Base-by-base conservation (phyloP, 2,888 invertebrate genomes). In the Odontothrips loti region DNA sequence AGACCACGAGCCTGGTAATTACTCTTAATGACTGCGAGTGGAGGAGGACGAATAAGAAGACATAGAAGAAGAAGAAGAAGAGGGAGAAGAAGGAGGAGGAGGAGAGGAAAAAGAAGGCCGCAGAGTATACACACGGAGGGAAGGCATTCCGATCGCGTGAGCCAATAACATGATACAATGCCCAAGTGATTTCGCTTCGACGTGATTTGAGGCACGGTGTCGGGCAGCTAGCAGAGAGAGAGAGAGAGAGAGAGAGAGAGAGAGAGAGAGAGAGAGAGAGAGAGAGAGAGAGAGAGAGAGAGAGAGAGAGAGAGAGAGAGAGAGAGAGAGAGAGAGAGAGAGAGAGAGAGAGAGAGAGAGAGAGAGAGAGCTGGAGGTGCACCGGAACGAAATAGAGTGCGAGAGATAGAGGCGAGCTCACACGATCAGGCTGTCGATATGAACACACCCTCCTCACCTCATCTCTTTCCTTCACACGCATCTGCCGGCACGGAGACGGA, bases 141-240 rank as follows among this genome's bases (percentile, higher is more conserved):
- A 58, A 51, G 58, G 20, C 17, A 20, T 4, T 20, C n/a, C 2
- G 68, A 11, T 75, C 68, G 68, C 68, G 68, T 75, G 68, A 75
- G 68, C 68, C 68, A 75, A 75, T 75, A 75, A 75, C 68, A 27
- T 58, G 58, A 58, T 58, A 58, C 68, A 23, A 75, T 75, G 68
- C 68, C 68, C 68, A 75, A 75, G 68, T 75, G 68, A 75, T 75
- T 68, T 75, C 12, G 23, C 12, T 75, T 27, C 27, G 23, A 17
- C 58, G 17, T 58, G 58, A 58, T 58, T 58, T 58, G 58, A 58
- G 58, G 58, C 58, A 15, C 58, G 17, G n/a, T 17, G 58, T n/a
- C 17, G 6, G 58, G 58, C 58, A n/a, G 58, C 58, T 15, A n/a
- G 58, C 34, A n/a, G 34, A 43, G 34, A 4, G 34, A 43, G 34